Evolutionary conservation across 2,113 vertebrate genomes (phyloP), one percentile per base, ranked within the genome.

Genomic region (Cyprinus carpio): DNA sequence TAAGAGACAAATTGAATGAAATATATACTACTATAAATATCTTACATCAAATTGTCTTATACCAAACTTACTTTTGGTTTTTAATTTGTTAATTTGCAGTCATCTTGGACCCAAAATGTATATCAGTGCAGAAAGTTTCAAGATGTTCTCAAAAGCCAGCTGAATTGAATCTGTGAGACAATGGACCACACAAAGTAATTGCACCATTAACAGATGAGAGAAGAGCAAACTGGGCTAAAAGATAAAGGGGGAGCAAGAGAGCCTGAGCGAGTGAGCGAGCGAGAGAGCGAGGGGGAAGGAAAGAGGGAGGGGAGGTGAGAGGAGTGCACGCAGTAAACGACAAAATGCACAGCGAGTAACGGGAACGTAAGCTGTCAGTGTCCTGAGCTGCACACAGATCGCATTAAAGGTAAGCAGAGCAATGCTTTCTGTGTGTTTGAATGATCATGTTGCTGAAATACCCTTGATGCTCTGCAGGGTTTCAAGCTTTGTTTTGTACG

Each of bases 341-440:
- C 81, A 81, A 82, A 81, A 89, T 51, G 37, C 86, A 83, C 51
- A 82, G 20, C 10, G 37, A 81, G 84, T 77, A 71, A 84, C 65
- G 51, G 69, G 64, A 77, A 56, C 67, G 43, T 87, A 74, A 86
- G 76, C 84, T 82, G 84, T 82, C 81, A 87, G 72, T 16, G 62
- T 84, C 84, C 81, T 83, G 84, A 89, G 81, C 86, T 43, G 72
- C 81, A 82, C 16, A 27, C 69, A 62, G 75, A 89, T 85, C 86
- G 81, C 76, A 87, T 87, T 87, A 87, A 78, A 87, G 84, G 88
- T 87, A 76, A 86, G 86, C 75, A 58, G 56, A 46, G 46, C 56
- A 75, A 81, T 72, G 58, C 81, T 82, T 51, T 65, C 13, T 46
- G 10, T 80, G 80, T 76, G 84, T 76, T 62, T 16, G 49, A 43